Conservation (phyloP, 64 coral and sea anemone species). For the Porites australiensis region DNA sequence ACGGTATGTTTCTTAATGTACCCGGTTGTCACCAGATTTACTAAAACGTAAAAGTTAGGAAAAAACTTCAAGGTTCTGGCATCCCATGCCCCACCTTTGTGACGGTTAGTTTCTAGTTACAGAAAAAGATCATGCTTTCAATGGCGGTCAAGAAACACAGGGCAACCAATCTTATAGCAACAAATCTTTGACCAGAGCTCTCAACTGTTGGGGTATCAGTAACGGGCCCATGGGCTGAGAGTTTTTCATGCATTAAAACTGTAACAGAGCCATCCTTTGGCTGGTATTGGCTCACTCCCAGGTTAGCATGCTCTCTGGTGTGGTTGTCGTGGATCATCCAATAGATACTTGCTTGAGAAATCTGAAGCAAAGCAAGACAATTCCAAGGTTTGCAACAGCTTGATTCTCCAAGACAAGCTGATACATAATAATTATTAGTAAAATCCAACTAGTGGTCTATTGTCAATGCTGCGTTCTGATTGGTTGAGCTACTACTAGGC, state of each 20-base stretch:
- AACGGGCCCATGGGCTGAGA: background rate
- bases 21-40: too few relatives aligned
- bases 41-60: too few relatives aligned
- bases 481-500: too few relatives aligned
- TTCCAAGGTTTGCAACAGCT: too few relatives aligned
- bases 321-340: slow-evolving; percentile 21
- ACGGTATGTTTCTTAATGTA: too few relatives aligned
- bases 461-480: too few relatives aligned
- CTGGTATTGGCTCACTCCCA: background rate
- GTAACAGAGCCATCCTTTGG: background rate
- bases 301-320: background rate
- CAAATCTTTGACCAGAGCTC: background rate
- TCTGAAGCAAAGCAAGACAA: background rate
- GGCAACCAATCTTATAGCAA: background rate
- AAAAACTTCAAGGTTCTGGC: too few relatives aligned
- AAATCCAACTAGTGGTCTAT: too few relatives aligned
- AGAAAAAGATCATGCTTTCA: background rate
- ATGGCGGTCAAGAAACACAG: background rate
- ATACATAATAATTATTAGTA: too few relatives aligned
- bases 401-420: too few relatives aligned
- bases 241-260: background rate
- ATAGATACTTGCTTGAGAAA: background rate
- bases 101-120: background rate
- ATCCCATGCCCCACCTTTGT: too few relatives aligned
- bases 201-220: background rate